phyloP scores from a whole-genome alignment of 2,888 invertebrate genomes.

The Geotrupes spiniger region DNA sequence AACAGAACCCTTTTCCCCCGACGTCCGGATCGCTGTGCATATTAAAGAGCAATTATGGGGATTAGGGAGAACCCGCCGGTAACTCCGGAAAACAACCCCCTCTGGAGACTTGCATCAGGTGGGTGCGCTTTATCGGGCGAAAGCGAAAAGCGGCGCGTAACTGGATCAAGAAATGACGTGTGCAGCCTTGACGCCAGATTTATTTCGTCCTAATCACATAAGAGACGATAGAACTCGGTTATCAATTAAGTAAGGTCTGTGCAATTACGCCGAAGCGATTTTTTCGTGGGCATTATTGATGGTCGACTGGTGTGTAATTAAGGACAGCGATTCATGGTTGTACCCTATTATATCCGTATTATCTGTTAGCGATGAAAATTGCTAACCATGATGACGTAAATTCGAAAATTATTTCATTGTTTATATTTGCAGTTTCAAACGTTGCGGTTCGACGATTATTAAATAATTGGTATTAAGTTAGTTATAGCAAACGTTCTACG shows the following conservation, averaged over 20 bases:
- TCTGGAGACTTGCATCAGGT: constrained; percentile 19
- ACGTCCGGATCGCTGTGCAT: constrained; percentile 35
- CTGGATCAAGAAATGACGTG: too few species aligned
- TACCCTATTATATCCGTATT: too few species aligned
- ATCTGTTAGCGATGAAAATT: too few species aligned
- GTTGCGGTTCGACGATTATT: too few species aligned
- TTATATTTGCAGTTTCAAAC: too few species aligned
- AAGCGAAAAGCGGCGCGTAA: background rate
- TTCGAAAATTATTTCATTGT: too few species aligned
- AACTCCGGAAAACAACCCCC: constrained; percentile 31
- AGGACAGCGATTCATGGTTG: too few species aligned
- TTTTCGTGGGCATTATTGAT: too few species aligned
- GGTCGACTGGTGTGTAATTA: too few species aligned
- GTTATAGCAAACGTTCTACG: too few species aligned
- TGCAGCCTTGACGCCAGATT: background rate
- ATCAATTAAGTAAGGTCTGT: constrained; percentile 24
- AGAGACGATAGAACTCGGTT: constrained; percentile 20
- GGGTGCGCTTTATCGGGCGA: constrained; percentile 15
- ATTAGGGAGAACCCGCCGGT: constrained; percentile 39
- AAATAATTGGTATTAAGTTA: too few species aligned
- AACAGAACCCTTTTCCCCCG: constrained; percentile 33
- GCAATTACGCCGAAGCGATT: constrained; percentile 11
- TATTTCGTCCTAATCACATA: constrained; percentile 19
- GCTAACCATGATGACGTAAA: too few species aligned
- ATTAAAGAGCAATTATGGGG: constrained; percentile 43